phyloP scores from a whole-genome alignment of 2,113 vertebrate species.

The Tretioscincus oriximinensis region DNA sequence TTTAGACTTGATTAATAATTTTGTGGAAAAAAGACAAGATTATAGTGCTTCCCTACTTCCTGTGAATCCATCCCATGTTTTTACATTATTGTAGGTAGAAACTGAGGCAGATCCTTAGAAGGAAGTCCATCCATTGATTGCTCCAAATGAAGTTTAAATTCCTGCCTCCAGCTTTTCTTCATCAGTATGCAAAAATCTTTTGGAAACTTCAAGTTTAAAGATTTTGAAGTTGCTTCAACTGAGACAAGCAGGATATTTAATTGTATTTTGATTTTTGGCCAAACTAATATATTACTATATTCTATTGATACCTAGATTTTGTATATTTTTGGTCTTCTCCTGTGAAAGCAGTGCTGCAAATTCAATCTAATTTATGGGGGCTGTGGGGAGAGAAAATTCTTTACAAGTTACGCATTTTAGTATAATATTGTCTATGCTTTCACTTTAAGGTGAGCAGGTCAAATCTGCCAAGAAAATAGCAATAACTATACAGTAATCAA shows the following conservation, averaged over 20 bases:
- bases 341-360: not conserved
- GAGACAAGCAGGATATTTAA: not conserved
- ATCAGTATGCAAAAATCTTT: not conserved
- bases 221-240: not conserved
- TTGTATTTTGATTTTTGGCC: conserved; percentile 24
- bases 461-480: not conserved
- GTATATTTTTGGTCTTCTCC: not conserved
- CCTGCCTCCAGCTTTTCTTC: not conserved
- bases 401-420: conserved; percentile 17
- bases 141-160: not conserved
- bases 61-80: no score
- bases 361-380: not conserved
- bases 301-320: not conserved
- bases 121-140: not conserved
- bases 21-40: no score
- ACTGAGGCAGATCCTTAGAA: not conserved
- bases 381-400: not conserved
- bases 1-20: no score
- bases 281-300: conserved; percentile 11
- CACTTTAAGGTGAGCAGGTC: conserved; percentile 21
- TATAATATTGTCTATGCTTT: conserved; percentile 21
- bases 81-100: not conserved
- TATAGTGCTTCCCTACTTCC: no score
- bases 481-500: not conserved
- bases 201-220: conserved; percentile 2